Evolutionary conservation across 2,888 invertebrate genomes (phyloP).

Genomic region (Leptarthrus brevirostris): DNA sequence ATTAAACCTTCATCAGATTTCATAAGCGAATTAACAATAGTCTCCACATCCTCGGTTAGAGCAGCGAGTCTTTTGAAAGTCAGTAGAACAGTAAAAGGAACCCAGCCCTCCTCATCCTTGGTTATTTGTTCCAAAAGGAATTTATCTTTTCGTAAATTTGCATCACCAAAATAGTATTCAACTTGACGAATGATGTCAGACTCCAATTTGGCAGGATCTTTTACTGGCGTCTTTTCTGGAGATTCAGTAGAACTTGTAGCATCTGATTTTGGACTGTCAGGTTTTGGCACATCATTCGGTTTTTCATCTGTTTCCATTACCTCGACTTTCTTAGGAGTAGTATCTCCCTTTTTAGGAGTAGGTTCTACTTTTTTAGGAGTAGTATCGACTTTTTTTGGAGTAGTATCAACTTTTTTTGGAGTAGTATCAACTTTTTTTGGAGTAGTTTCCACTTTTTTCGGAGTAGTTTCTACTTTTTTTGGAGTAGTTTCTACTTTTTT

Average conservation of each 20-base stretch:
- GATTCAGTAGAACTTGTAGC: neutral
- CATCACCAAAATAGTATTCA: slow-evolving; percentile 80
- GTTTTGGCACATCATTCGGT: too few relatives aligned
- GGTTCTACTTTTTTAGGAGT: too few relatives aligned
- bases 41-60: slow-evolving; percentile 75
- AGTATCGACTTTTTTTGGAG: too few relatives aligned
- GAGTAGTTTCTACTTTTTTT: slow-evolving; percentile 55
- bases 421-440: slow-evolving; percentile 33
- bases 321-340: too few relatives aligned
- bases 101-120: slow-evolving; percentile 92
- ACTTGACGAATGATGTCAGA: slow-evolving; percentile 76
- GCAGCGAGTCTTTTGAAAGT: slow-evolving; percentile 88
- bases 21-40: slow-evolving; percentile 79
- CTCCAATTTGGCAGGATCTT: slow-evolving; percentile 67
- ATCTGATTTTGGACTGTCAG: neutral
- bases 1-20: slow-evolving; percentile 80
- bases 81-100: slow-evolving; percentile 83
- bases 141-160: slow-evolving; percentile 91
- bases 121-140: slow-evolving; percentile 89
- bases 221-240: neutral
- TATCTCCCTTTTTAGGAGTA: too few relatives aligned
- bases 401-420: too few relatives aligned
- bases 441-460: slow-evolving; percentile 58
- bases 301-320: too few relatives aligned
- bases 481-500: neutral